A percentile compares a stretch with the other conserved stretches of the same genome.
Evolutionary conservation across 2,888 invertebrate species (phyloP).

Genomic region (Eueremaeus valkanovi): DNA sequence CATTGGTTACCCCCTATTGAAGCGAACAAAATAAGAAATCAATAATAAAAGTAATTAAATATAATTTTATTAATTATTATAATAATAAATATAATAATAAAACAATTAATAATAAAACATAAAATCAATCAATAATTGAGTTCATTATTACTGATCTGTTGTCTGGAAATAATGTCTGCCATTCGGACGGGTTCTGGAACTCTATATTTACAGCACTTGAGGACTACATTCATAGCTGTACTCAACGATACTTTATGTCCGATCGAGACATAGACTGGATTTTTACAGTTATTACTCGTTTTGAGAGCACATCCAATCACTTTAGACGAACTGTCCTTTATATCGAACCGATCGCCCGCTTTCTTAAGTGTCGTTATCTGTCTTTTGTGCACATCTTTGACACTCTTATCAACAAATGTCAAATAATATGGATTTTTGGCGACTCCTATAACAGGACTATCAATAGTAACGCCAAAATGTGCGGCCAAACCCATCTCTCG

Average conservation of each 20-base stretch:
- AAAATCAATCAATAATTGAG: too few relatives aligned
- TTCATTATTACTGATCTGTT: neutral
- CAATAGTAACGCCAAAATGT: constrained; percentile 53
- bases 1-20: too few relatives aligned
- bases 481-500: constrained; percentile 54
- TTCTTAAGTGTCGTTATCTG: constrained; percentile 39
- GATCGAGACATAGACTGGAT: constrained; percentile 52
- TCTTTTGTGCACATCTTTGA: constrained; percentile 43
- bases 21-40: too few relatives aligned
- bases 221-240: constrained; percentile 49
- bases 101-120: too few relatives aligned
- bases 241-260: constrained; percentile 52
- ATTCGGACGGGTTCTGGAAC: constrained; percentile 51
- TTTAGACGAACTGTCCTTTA: constrained; percentile 40
- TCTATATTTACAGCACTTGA: constrained; percentile 48
- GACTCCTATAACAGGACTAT: constrained; percentile 53
- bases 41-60: too few relatives aligned
- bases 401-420: constrained; percentile 50
- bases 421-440: constrained; percentile 53
- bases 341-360: constrained; percentile 45
- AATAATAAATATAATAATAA: too few relatives aligned
- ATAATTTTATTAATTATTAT: too few relatives aligned
- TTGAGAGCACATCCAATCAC: constrained; percentile 48
- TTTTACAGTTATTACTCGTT: constrained; percentile 46
- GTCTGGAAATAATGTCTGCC: constrained; percentile 48